These are phyloP conservation scores for Pristis pectinata DNA, from an alignment of 2,797 vertebrate species.

Conservation along the genomic window DNA sequence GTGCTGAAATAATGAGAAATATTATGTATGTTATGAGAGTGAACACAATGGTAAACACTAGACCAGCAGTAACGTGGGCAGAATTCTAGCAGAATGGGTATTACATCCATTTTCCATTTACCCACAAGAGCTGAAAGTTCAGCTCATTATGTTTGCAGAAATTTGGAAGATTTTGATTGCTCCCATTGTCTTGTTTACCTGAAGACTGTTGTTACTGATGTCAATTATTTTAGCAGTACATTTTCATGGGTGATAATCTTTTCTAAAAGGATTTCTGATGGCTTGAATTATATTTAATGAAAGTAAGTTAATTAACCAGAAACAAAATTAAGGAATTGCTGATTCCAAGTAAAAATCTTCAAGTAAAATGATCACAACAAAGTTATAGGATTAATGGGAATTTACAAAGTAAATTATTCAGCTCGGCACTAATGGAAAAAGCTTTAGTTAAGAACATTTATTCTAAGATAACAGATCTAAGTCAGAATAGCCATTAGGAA, in stretches of 20 bases:
- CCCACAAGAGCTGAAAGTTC: not conserved
- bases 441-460: constrained; percentile 1
- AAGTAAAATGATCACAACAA: not conserved
- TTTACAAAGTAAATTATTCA: not conserved
- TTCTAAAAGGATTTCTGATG: not conserved
- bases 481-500: not conserved
- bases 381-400: not conserved
- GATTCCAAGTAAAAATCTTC: constrained; percentile 4
- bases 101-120: not conserved
- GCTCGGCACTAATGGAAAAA: not conserved
- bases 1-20: not conserved
- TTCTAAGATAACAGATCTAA: not conserved
- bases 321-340: not conserved
- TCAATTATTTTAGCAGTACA: not conserved
- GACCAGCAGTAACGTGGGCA: too few species aligned
- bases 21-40: not conserved
- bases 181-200: not conserved
- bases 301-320: not conserved
- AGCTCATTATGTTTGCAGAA: not conserved
- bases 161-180: not conserved
- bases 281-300: not conserved
- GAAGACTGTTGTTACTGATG: not conserved
- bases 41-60: too few species aligned
- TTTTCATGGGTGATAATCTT: not conserved
- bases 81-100: not conserved